Evolutionary conservation across 2,113 vertebrate species (phyloP).

Genomic region (Empidonax traillii): DNA sequence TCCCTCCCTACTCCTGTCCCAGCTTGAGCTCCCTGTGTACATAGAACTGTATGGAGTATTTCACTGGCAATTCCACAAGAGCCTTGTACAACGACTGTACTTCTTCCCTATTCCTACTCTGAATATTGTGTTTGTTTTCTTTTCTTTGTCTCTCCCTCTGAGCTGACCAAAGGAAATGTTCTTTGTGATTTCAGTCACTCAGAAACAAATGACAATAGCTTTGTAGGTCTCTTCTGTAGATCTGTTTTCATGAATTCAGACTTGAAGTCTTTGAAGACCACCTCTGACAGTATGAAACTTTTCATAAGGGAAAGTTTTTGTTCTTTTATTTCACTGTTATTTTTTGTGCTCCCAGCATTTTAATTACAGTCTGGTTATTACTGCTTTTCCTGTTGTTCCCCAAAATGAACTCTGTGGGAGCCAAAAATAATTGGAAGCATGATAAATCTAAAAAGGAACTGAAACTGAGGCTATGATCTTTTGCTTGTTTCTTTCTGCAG

Average conservation of each 20-base stretch:
- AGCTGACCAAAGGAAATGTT: neutral
- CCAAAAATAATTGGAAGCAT: constrained; percentile 38
- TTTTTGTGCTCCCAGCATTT: neutral
- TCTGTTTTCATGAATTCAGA: neutral
- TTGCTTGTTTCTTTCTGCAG: neutral
- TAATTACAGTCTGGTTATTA: constrained; percentile 29
- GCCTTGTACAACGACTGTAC: accelerated
- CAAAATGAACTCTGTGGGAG: constrained; percentile 15
- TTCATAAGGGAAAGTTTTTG: neutral
- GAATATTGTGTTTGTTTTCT: constrained; percentile 11
- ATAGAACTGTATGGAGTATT: neutral
- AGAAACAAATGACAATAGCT: neutral
- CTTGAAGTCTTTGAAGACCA: constrained; percentile 22
- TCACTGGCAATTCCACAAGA: neutral
- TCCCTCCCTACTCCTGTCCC: neutral
- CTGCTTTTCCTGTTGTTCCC: neutral
- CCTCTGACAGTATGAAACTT: neutral
- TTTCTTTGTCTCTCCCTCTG: neutral
- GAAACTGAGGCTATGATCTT: neutral
- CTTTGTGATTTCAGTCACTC: neutral
- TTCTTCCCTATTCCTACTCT: neutral
- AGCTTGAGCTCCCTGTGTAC: neutral
- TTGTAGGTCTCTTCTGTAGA: neutral
- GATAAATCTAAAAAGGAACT: neutral
- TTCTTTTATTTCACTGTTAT: neutral